Base-by-base conservation (phyloP, 2,888 invertebrate species). In the Drosophila borborema region DNA sequence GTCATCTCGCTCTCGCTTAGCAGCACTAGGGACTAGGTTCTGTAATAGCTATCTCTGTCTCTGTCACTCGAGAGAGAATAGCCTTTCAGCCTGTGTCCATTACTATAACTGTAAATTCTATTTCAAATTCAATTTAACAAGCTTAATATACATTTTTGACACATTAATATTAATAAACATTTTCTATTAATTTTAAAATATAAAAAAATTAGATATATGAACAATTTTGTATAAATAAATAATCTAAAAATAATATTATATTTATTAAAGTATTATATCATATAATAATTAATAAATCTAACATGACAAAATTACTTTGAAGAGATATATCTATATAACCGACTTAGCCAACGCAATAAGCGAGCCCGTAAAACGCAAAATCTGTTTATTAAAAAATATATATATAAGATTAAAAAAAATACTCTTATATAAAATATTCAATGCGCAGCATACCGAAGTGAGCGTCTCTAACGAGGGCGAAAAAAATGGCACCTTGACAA, bases 401-500 rank as follows among this genome's bases (percentile, higher is more conserved):
- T 1, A 23, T 8, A 1, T 2, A 10, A 0, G 16, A 7, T 18
- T 31, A 1, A 31, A 6, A 20, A 2, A 3, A 18, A 18, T 51
- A 20, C 20, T 20, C 20, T 20, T 10, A 3, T 8, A 14, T 9
- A 10, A 6, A 16, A 0, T 2, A 28, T 4, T 10, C 4, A 10
- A 0, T 6, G 9, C 1, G 14, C 8, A 2, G 2, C 53, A 55
- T 82, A 91, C 91, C 72, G 91, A 83, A 0, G 90, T 80, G 1
- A 91, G 64, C 0, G 84, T 81, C 59, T 84, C 82, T 34, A 92
- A 64, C 0, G 92, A 89, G 3, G 92, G 91, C 2, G 89, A 73
- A 65, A 91, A 91, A 69, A 91, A 91, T 14, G 92, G 92, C 41
- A 91, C 79, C 54, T 81, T 83, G 5, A 92, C 72, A 0, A 74